phyloP scores from a whole-genome alignment of 23 tunicate genomes.

The Halocynthia aurantium region DNA sequence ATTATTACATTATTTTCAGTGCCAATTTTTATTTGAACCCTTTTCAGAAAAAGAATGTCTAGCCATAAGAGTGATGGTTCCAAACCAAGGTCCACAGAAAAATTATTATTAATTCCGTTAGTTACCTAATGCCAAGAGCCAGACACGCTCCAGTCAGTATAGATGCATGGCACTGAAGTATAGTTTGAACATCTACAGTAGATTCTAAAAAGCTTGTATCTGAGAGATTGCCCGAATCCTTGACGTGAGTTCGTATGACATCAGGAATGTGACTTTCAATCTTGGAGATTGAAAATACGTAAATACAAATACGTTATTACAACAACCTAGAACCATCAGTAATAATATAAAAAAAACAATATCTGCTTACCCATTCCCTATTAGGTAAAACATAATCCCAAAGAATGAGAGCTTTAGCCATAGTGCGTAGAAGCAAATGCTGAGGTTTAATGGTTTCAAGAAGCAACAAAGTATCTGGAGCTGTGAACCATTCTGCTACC shows the following conservation, averaged over 20 bases:
- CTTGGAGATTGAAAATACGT: conserved; percentile 4
- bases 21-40: too few species aligned
- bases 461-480: conserved; percentile 65
- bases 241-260: conserved; percentile 41
- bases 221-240: conserved; percentile 16
- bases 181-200: conserved; percentile 49
- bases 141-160: conserved; percentile 87
- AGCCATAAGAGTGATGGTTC: too few species aligned
- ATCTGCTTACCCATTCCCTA: conserved; percentile 52
- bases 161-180: conserved; percentile 76
- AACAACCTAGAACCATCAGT: not conserved
- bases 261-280: conserved; percentile 58
- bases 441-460: conserved; percentile 80
- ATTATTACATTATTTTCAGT: not conserved
- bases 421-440: conserved; percentile 65
- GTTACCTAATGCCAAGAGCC: conserved; percentile 79
- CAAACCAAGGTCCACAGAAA: too few species aligned
- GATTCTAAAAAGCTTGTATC: not conserved
- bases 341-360: too few species aligned
- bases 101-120: not conserved
- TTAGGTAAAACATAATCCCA: conserved; percentile 72
- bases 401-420: conserved; percentile 57
- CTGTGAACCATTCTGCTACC: conserved; percentile 83
- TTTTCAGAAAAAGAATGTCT: too few species aligned
- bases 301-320: not conserved